Base-by-base conservation (phyloP, 2,888 invertebrate species). In the Eueremaeus valkanovi region DNA sequence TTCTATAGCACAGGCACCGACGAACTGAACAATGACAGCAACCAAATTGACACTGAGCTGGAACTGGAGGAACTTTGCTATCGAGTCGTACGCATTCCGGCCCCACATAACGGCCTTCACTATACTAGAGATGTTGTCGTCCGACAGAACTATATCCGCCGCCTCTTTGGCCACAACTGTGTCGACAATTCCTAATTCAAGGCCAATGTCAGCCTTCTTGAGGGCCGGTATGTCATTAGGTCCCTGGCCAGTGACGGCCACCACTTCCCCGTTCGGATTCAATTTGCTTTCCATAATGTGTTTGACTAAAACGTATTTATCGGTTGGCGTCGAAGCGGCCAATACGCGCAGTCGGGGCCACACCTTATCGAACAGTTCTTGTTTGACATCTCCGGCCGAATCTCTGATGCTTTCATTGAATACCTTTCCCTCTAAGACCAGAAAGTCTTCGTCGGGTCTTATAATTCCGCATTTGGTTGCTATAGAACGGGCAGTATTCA, bases 61-160 rank as follows among this genome's bases (percentile, higher is more conserved):
- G 88, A 98, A 99, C 88, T 98, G 97, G 81, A 99, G 88, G 87
- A 98, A 99, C 87, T 99, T 99, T 79, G 97, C 96, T 85, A 99
- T 99, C 84, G 95, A 95, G 87, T 99, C 98, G 85, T 99, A 99
- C 74, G 98, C 98, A 85, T 99, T 99, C 80, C 98, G 89, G 78
- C 98, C 98, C 98, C 98, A 99, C 95, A 99, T 96, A 80, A 99
- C 97, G 78, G 98, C 98, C 85, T 97, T 98, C 80, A 99, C 98
- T 85, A 98, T 98, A 83, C 95, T 95, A 81, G 95, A 95, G 87
- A 98, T 99, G 86, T 98, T 99, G 86, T 99, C 98, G 86, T 98
- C 98, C 45, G 98, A 98, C 77, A 98, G 87, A 83, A 99, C 99
- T 85, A 98, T 98, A 86, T 98, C 97, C 58, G 98, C 98, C 42